phyloP scores from a whole-genome alignment of 2,888 invertebrate species.

The Agriopis aurantiaria region DNA sequence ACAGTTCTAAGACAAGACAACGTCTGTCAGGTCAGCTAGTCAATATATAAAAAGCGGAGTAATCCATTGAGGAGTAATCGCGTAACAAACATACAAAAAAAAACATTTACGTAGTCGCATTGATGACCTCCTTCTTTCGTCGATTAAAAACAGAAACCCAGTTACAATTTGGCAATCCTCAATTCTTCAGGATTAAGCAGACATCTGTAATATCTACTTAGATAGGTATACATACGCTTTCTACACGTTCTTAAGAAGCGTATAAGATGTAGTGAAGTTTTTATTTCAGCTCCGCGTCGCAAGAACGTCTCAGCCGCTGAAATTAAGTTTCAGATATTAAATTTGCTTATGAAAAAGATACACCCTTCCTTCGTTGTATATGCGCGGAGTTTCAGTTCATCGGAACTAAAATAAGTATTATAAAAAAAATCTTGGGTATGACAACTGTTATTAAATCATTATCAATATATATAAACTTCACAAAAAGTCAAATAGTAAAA shows the following conservation, averaged over 20 bases:
- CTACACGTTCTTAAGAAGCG: slow-evolving; percentile 5
- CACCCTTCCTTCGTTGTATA: slow-evolving; percentile 55
- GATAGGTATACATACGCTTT: neutral
- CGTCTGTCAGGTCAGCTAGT: too few species aligned
- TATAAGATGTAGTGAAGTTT: slow-evolving; percentile 44
- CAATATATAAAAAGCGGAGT: too few species aligned
- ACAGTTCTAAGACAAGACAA: too few species aligned
- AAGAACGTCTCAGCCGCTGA: slow-evolving; percentile 67
- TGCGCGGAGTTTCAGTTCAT: slow-evolving; percentile 37
- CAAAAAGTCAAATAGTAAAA: too few species aligned
- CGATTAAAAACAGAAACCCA: too few species aligned
- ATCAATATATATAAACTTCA: too few species aligned
- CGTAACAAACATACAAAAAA: too few species aligned
- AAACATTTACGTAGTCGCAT: too few species aligned
- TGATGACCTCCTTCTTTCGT: too few species aligned
- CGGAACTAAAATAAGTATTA: neutral
- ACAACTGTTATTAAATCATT: neutral
- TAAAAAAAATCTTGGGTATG: neutral
- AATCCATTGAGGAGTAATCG: too few species aligned
- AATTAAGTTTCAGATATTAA: slow-evolving; percentile 83
- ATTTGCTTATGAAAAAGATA: slow-evolving; percentile 74
- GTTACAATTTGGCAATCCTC: too few species aligned
- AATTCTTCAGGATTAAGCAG: neutral
- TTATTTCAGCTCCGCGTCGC: slow-evolving; percentile 48
- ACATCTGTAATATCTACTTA: neutral